These are phyloP conservation scores for Periophthalmus modestus DNA, from an alignment of 2,113 vertebrate genomes.

Conservation along the genomic window DNA sequence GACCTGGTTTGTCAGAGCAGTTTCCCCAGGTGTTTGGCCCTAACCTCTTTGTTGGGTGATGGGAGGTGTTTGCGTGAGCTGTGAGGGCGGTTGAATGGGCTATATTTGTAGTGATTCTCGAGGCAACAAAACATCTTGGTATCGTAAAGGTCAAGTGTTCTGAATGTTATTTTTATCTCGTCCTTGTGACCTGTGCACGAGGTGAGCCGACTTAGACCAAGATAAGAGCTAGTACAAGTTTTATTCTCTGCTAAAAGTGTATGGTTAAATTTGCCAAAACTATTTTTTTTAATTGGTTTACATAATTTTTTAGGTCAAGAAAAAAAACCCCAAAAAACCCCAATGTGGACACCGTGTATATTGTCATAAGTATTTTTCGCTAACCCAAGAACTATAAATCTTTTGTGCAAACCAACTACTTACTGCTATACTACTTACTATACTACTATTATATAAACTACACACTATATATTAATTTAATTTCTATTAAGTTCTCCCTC, in stretches of 20 bases:
- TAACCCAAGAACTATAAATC: no score
- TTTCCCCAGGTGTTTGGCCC: conserved; percentile 61
- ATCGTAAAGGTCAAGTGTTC: conserved; percentile 6
- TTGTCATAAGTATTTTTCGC: no score
- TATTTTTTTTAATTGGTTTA: no score
- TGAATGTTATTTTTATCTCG: conserved; percentile 8
- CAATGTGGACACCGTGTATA: no score
- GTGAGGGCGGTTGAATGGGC: conserved; percentile 4
- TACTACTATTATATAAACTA: no score
- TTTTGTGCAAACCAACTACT: no score
- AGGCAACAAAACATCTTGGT: conserved; percentile 6
- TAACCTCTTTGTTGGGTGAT: conserved; percentile 39
- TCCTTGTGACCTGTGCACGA: background rate
- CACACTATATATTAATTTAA: no score
- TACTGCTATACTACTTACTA: no score
- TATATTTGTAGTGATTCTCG: background rate
- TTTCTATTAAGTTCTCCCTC: no score
- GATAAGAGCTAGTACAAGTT: background rate
- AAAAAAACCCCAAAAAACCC: no score
- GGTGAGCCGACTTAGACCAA: background rate
- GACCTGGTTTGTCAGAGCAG: conserved; percentile 55
- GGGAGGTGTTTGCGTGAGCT: conserved; percentile 18
- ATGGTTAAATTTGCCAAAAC: no score
- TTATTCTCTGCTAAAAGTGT: background rate
- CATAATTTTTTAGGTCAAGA: no score